Evolutionary conservation across 2,888 invertebrate genomes (phyloP).

Genomic region (Melanostoma mellinum): DNA sequence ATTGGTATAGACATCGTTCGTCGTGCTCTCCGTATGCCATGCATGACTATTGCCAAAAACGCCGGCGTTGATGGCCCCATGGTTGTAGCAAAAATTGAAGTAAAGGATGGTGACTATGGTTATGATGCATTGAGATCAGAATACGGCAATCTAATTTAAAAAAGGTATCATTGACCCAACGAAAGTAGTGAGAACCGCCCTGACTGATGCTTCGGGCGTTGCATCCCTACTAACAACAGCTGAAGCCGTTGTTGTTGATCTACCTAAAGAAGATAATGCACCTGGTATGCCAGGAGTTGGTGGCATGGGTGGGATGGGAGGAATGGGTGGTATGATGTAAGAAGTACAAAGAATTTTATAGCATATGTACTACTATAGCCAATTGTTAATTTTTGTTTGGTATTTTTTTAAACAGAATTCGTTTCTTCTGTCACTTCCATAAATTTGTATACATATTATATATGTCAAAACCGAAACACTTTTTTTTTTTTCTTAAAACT

Average conservation of each 20-base stretch:
- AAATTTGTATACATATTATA: constrained; percentile 81
- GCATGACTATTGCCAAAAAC: constrained; percentile 94
- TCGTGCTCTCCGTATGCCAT: constrained; percentile 93
- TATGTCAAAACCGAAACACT: constrained; percentile 77
- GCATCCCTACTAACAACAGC: constrained; percentile 97
- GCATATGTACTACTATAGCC: constrained; percentile 48
- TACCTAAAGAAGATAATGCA: constrained; percentile 93
- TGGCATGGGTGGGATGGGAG: constrained; percentile 89
- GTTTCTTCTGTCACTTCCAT: constrained; percentile 75
- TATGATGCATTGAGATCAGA: constrained; percentile 95
- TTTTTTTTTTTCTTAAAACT: constrained; percentile 30
- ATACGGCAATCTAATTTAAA: constrained; percentile 95
- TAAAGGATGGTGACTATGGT: constrained; percentile 88
- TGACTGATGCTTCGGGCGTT: constrained; percentile 97
- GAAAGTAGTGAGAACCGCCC: constrained; percentile 96
- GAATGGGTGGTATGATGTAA: constrained; percentile 80
- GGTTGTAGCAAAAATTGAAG: constrained; percentile 96
- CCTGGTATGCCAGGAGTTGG: constrained; percentile 88
- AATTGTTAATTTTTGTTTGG: constrained; percentile 43
- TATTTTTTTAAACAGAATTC: constrained; percentile 45
- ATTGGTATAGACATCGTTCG: constrained; percentile 92
- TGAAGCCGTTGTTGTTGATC: constrained; percentile 97
- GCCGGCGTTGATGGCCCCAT: constrained; percentile 96
- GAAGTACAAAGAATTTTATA: constrained; percentile 20
- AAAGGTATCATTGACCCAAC: constrained; percentile 98